These are phyloP conservation scores for Equus przewalskii DNA, from an alignment of 2,113 vertebrate species.

Conservation along the genomic window DNA sequence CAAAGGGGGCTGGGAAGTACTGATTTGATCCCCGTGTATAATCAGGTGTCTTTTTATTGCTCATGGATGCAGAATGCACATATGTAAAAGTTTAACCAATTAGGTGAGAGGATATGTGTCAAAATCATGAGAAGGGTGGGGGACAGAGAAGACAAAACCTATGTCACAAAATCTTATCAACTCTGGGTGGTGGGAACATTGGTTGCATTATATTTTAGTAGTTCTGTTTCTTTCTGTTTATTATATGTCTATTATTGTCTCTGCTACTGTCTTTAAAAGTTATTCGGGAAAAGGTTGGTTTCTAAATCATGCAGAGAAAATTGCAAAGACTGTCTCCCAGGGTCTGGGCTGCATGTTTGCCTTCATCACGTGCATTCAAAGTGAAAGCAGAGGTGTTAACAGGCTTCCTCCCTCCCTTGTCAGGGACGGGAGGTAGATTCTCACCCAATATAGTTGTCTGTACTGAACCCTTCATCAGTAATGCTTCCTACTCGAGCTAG, in stretches of 20 bases:
- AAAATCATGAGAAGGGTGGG: rapidly evolving
- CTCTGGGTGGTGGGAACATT: not conserved
- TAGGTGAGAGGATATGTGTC: rapidly evolving
- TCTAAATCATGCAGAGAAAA: not conserved
- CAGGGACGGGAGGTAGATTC: not conserved
- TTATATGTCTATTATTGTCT: no score
- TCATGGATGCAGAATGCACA: rapidly evolving
- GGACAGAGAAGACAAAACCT: not conserved
- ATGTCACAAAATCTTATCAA: rapidly evolving
- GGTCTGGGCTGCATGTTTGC: not conserved
- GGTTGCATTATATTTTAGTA: rapidly evolving
- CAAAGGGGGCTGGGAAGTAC: not conserved
- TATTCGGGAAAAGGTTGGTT: not conserved
- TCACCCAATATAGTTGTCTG: not conserved
- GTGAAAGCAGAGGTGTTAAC: not conserved
- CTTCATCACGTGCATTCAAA: not conserved
- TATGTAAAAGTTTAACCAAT: rapidly evolving
- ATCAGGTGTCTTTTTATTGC: rapidly evolving
- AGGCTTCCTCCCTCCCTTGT: no score
- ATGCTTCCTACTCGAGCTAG: not conserved
- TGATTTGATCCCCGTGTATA: rapidly evolving
- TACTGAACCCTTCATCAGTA: not conserved
- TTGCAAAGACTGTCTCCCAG: no score
- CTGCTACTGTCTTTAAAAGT: not conserved
- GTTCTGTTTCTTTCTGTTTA: not conserved